Evolutionary conservation across 92 coral and sea anemone genomes (phyloP).

Genomic region (Phymanthus crucifer): DNA sequence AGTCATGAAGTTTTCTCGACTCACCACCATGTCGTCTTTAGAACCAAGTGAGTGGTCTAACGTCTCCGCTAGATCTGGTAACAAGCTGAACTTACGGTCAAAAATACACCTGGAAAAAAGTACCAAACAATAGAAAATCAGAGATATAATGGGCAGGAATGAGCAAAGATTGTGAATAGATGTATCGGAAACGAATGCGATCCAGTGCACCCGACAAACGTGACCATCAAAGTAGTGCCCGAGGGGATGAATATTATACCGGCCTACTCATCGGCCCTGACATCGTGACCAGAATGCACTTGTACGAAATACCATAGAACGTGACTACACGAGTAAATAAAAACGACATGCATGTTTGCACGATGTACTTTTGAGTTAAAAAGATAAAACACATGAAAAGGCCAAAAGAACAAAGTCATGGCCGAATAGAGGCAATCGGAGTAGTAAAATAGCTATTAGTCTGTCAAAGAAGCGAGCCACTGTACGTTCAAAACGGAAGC

Average conservation of each 20-base stretch:
- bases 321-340: not conserved
- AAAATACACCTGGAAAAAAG: slow-evolving; percentile 64
- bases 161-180: too few relatives aligned
- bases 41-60: slow-evolving; percentile 1
- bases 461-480: too few relatives aligned
- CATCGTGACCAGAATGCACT: too few relatives aligned
- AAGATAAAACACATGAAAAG: not conserved
- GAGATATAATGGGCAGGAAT: too few relatives aligned
- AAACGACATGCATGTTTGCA: not conserved
- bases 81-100: slow-evolving; percentile 81
- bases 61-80: slow-evolving; percentile 12
- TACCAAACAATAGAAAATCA: too few relatives aligned
- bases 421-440: not conserved
- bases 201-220: too few relatives aligned
- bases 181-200: too few relatives aligned
- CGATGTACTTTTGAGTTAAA: not conserved
- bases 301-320: too few relatives aligned
- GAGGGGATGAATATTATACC: not conserved
- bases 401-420: too few relatives aligned
- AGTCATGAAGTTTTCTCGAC: not conserved
- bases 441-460: not conserved
- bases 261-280: too few relatives aligned
- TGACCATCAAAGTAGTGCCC: too few relatives aligned
- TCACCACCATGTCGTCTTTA: not conserved
- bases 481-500: too few relatives aligned